phyloP scores from a whole-genome alignment of 2,113 vertebrate genomes.

The Corythaeola cristata region DNA sequence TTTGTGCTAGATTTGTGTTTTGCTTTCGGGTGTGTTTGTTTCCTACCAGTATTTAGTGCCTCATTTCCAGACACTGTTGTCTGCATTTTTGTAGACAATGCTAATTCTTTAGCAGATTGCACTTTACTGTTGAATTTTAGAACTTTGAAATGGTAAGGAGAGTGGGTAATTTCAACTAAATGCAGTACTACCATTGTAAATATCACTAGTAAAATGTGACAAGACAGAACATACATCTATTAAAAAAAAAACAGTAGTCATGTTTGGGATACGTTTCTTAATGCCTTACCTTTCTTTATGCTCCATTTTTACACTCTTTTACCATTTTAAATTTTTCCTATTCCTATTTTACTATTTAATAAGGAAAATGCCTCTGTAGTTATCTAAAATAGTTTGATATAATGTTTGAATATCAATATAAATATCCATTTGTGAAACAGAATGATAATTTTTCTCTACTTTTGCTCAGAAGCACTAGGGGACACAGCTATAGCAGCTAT shows the following conservation, averaged over 20 bases:
- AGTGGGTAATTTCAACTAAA: not conserved
- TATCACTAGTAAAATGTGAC: not conserved
- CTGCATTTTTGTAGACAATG: slow-evolving; percentile 48
- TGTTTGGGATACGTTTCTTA: not conserved
- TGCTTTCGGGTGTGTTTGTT: not conserved
- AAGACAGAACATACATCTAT: not conserved
- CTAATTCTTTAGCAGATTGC: not conserved
- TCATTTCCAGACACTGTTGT: slow-evolving; percentile 29
- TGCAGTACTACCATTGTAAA: not conserved
- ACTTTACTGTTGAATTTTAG: slow-evolving; percentile 37
- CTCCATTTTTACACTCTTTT: not conserved
- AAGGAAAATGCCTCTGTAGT: not conserved
- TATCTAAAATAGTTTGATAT: not conserved
- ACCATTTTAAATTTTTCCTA: not conserved
- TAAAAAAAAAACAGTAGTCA: not conserved
- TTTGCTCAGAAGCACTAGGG: not conserved
- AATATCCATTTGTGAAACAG: not conserved
- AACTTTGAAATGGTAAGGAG: not conserved
- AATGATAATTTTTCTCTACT: not conserved
- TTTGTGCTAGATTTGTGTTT: slow-evolving; percentile 57
- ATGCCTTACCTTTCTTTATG: not conserved
- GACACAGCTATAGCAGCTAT: not conserved
- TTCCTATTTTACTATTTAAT: not conserved
- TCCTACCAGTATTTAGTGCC: slow-evolving; percentile 9
- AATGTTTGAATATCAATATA: not conserved